phyloP scores from a whole-genome alignment of 2,888 invertebrate species.

The Dynastes hyllus region DNA sequence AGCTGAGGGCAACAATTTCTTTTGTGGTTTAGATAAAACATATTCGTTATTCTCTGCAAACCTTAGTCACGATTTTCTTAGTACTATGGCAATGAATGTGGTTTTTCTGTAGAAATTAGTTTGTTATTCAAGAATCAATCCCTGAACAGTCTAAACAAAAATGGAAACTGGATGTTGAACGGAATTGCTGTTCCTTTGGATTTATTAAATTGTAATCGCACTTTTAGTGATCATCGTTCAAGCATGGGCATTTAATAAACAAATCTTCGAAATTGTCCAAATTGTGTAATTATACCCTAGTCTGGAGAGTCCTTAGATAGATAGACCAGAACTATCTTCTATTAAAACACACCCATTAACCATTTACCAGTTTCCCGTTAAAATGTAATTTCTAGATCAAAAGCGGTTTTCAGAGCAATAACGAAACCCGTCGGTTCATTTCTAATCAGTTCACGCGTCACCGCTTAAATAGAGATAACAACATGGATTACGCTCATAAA shows the following conservation, averaged over 20 bases:
- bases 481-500: conserved; percentile 56
- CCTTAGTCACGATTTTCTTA: background rate
- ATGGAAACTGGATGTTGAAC: too few species aligned
- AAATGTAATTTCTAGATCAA: conserved; percentile 42
- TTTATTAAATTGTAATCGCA: too few species aligned
- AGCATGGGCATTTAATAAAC: background rate
- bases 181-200: too few species aligned
- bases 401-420: conserved; percentile 30
- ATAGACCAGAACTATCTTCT: conserved; percentile 26
- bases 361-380: conserved; percentile 28
- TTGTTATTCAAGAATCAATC: background rate
- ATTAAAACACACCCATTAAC: conserved; percentile 29
- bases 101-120: background rate
- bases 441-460: conserved; percentile 58
- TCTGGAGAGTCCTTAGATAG: background rate
- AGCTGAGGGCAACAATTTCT: too few species aligned
- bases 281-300: background rate
- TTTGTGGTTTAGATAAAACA: too few species aligned
- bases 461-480: conserved; percentile 57
- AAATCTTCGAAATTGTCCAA: background rate
- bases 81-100: background rate
- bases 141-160: too few species aligned
- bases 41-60: too few species aligned
- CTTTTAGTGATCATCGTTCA: background rate
- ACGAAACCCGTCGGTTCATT: conserved; percentile 45